Conservation (phyloP, 2,888 invertebrate species). For the Xestia xanthographa region DNA sequence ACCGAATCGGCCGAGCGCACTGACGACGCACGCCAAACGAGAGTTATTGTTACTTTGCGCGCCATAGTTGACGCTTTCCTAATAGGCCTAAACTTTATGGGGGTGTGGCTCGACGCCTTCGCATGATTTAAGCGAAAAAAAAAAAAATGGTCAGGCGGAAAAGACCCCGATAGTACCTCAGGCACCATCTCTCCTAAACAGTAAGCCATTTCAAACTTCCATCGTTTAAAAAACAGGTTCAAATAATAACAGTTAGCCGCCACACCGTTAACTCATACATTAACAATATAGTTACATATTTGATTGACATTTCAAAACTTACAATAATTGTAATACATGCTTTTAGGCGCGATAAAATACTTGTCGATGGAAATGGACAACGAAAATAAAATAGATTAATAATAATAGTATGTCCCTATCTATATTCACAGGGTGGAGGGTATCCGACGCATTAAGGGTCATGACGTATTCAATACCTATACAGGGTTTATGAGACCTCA, state of each 20-base stretch:
- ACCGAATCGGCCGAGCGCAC: too few relatives aligned
- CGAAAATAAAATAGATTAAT: not conserved
- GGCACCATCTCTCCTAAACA: not conserved
- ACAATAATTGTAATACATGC: conserved; percentile 36
- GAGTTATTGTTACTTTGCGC: too few relatives aligned
- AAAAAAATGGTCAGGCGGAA: too few relatives aligned
- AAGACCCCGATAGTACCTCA: too few relatives aligned
- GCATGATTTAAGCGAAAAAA: too few relatives aligned
- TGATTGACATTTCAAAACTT: conserved; percentile 36
- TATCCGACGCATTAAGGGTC: not conserved
- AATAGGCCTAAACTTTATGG: too few relatives aligned
- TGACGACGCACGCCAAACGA: too few relatives aligned
- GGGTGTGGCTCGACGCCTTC: too few relatives aligned
- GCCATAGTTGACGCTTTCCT: too few relatives aligned
- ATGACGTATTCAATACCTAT: not conserved
- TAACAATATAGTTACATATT: conserved; percentile 52
- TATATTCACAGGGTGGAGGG: not conserved
- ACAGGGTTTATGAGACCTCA: too few relatives aligned
- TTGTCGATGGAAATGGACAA: conserved; percentile 29
- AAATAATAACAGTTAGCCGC: conserved; percentile 19
- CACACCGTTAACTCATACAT: conserved; percentile 28
- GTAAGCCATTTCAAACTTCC: not conserved
- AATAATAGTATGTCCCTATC: not conserved
- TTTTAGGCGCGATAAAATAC: conserved; percentile 36
- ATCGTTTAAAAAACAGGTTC: not conserved